Base-by-base conservation (phyloP, 1,140 invertebrate genomes). In the Atopsyche davidsoni region DNA sequence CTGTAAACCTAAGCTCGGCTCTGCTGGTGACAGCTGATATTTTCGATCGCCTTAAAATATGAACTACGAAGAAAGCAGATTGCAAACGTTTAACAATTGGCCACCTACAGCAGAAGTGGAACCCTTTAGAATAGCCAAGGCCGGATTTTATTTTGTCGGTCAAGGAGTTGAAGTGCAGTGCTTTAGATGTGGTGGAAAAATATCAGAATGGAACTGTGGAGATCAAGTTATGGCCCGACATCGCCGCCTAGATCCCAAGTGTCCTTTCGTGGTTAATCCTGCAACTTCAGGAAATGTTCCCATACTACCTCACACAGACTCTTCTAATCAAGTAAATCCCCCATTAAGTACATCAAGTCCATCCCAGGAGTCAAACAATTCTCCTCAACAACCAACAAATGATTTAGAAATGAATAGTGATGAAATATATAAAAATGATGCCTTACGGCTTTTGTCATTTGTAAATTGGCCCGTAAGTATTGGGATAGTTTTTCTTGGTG, bases 121-220 rank as follows among this genome's bases (percentile, higher is more conserved):
- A 62, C 67, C 80, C 11, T 61, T 69, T 25, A 72, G 79, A 61
- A 77, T 93, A 56, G 87, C 88, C 2, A 81, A 81, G 64, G 87
- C 85, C 32, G 89, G 89, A 9, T 92, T 94, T 70, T 91, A 80
- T 63, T 89, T 83, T 38, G 83, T 79, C 1, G 83, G 84, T 13
- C 66, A 70, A 52, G 79, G 69, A 23, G 66, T 79, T 10, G 80
- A 84, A 59, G 85, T 87, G 2, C 75, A 87, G 62, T 91, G 88
- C 64, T 52, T 46, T 39, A 24, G 41, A 52, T 91, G 88, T 68
- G 76, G 79, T 23, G 66, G 73, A n/a, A 78, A 74, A 65, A 81
- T 89, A 58, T 76, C 79, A 0, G 76, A 84, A 49, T 89, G 86
- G 87, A 78, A 85, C 55, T 85, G 79, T 64, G 81, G 80, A 3